Evolutionary conservation across 2,113 vertebrate species (phyloP), one percentile per base, ranked within the genome.

Genomic region (Ageneiosus marmoratus): DNA sequence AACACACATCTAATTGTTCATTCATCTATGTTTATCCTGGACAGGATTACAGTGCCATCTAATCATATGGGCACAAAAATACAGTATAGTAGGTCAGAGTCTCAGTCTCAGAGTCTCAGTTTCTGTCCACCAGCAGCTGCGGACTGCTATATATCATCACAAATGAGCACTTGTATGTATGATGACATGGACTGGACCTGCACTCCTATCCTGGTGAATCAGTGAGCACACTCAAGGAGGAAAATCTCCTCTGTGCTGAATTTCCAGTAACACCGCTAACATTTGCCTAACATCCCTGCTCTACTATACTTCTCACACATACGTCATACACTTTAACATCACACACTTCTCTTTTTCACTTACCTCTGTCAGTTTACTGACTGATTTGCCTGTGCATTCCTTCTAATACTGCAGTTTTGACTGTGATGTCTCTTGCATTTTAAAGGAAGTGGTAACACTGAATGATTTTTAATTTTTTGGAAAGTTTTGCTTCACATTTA

Each of bases 111-210:
- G 5, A 41, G 37, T 41, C 37, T 41, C 10, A 24, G 12, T 13
- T 53, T 24, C 82, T 87, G 83, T 91, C 85, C 84, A 82, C 89
- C 85, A 89, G 88, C 89, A 90, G 91, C 90, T 90, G 87, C 81
- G 86, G 89, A 90, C 89, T 88, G 91, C 87, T 90, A 87, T 88
- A 91, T 90, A 90, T 90, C 83, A 87, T 91, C 90, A 91, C 86
- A 91, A 89, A 91, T 81, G 90, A 91, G 91, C 85, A 86, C 77
- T 87, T 80, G 83, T 80, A 86, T 63, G 24, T 84, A 37, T 83
- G 24, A 84, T 92, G 92, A 93, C 92, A 91, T 90, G 92, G 91
- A 93, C 90, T 89, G 91, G 87, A 93, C 91, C 87, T 93, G 92
- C 93, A 86, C 89, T 90, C 90, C 90, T 92, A 92, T 94, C 93